Evolutionary conservation across 2,888 invertebrate genomes (phyloP).

Genomic region (Epiblema foenella): DNA sequence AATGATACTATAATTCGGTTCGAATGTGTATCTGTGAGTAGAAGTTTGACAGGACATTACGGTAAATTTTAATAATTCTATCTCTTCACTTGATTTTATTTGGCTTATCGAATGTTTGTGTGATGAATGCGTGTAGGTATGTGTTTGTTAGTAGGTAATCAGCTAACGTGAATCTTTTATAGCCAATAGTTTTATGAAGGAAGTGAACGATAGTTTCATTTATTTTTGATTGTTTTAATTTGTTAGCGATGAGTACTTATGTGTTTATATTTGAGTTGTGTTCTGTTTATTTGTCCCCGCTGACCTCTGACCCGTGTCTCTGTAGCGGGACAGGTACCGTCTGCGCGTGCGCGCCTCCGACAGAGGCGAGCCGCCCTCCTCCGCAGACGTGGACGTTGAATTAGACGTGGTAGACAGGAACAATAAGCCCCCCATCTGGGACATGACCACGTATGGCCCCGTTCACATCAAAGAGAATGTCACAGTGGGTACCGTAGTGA

Average conservation of each 20-base stretch:
- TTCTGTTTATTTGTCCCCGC: slow-evolving; percentile 87
- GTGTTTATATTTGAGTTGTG: slow-evolving; percentile 84
- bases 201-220: slow-evolving; percentile 71
- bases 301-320: slow-evolving; percentile 90
- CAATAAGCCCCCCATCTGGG: slow-evolving; percentile 99
- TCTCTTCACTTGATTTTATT: slow-evolving; percentile 74
- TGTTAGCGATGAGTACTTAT: slow-evolving; percentile 81
- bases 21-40: slow-evolving; percentile 67
- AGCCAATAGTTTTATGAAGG: slow-evolving; percentile 65
- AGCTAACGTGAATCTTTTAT: slow-evolving; percentile 55
- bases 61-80: slow-evolving; percentile 60
- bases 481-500: slow-evolving; percentile 99
- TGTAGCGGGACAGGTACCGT: slow-evolving; percentile 98
- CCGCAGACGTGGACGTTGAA: slow-evolving; percentile 98
- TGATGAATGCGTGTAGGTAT: slow-evolving; percentile 64
- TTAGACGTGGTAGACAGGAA: slow-evolving; percentile 99
- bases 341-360: slow-evolving; percentile 98
- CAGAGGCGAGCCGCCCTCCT: slow-evolving; percentile 95
- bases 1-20: slow-evolving; percentile 87
- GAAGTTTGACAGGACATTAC: slow-evolving; percentile 67
- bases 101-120: slow-evolving; percentile 77
- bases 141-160: slow-evolving; percentile 52
- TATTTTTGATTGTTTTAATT: slow-evolving; percentile 60
- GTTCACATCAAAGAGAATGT: slow-evolving; percentile 99
- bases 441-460: slow-evolving; percentile 97